Percentiles rank a stretch among this genome's conserved stretches.
Conservation (phyloP, 2,888 invertebrate genomes). For the Pristionchus exspectatus region DNA sequence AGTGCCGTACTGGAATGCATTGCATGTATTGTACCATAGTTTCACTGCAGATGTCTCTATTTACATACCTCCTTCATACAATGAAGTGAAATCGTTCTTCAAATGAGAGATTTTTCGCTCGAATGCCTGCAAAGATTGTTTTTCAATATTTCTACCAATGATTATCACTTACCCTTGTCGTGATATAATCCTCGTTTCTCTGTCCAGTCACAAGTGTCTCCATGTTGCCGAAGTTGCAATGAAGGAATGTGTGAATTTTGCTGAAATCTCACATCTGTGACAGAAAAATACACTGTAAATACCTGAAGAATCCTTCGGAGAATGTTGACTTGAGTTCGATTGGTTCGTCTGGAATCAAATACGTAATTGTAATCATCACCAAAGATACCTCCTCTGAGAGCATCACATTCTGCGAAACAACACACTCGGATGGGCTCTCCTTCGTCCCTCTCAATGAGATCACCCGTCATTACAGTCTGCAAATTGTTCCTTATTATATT, state of each 20-base stretch:
- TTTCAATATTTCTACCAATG: not conserved
- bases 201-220: not conserved
- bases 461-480: not conserved
- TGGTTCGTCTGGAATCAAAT: not conserved
- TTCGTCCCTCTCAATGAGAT: not conserved
- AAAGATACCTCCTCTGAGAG: not conserved
- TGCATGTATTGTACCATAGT: too few relatives aligned
- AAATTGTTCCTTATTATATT: not conserved
- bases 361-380: not conserved
- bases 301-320: not conserved
- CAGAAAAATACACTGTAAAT: not conserved
- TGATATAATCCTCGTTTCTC: not conserved
- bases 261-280: not conserved
- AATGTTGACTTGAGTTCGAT: not conserved
- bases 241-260: not conserved
- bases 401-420: not conserved
- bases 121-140: not conserved
- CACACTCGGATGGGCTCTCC: constrained; percentile 4
- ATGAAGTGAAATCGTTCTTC: not conserved
- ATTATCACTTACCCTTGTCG: not conserved
- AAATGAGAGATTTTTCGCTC: not conserved
- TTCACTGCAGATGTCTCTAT: too few relatives aligned
- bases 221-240: constrained; percentile 9
- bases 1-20: too few relatives aligned
- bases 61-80: not conserved